Evolutionary conservation across 2,888 invertebrate species (phyloP).

Genomic region (Nomada lathburiana): DNA sequence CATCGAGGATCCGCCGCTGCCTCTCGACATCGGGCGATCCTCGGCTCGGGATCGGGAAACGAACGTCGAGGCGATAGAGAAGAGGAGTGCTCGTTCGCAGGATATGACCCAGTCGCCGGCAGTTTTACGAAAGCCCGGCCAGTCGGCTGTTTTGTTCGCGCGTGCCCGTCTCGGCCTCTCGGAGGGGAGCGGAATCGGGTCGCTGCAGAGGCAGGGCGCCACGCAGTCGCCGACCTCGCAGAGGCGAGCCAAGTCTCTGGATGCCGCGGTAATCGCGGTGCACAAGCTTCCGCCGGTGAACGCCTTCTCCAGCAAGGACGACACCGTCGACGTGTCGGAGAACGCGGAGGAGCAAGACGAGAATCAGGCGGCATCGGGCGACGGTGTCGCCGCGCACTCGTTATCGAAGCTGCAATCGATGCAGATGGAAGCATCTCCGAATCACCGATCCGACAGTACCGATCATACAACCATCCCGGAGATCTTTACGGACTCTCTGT

Average conservation of each 20-base stretch:
- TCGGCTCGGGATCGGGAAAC: slow-evolving; percentile 70
- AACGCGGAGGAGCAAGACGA: slow-evolving; percentile 35
- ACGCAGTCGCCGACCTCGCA: slow-evolving; percentile 91
- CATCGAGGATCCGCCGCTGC: neutral
- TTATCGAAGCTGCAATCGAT: slow-evolving; percentile 62
- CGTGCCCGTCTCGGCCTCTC: slow-evolving; percentile 92
- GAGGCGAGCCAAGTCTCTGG: slow-evolving; percentile 92
- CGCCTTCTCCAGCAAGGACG: slow-evolving; percentile 95
- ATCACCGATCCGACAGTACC: slow-evolving; percentile 80
- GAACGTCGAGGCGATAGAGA: slow-evolving; percentile 77
- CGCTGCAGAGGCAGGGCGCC: slow-evolving; percentile 91
- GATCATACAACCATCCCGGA: slow-evolving; percentile 80
- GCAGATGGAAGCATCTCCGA: slow-evolving; percentile 76
- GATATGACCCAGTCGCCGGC: slow-evolving; percentile 89
- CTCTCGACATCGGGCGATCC: neutral
- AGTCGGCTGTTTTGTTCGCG: slow-evolving; percentile 92
- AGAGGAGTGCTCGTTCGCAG: slow-evolving; percentile 78
- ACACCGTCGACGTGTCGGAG: slow-evolving; percentile 92
- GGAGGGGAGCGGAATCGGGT: slow-evolving; percentile 92
- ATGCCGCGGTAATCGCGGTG: slow-evolving; percentile 92
- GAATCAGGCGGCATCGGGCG: neutral
- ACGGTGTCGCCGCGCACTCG: neutral
- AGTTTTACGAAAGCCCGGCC: slow-evolving; percentile 89
- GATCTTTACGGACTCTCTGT: slow-evolving; percentile 80
- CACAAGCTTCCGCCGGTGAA: slow-evolving; percentile 92